Conservation (phyloP, 2,797 vertebrate genomes). For the Sciaenops ocellatus region DNA sequence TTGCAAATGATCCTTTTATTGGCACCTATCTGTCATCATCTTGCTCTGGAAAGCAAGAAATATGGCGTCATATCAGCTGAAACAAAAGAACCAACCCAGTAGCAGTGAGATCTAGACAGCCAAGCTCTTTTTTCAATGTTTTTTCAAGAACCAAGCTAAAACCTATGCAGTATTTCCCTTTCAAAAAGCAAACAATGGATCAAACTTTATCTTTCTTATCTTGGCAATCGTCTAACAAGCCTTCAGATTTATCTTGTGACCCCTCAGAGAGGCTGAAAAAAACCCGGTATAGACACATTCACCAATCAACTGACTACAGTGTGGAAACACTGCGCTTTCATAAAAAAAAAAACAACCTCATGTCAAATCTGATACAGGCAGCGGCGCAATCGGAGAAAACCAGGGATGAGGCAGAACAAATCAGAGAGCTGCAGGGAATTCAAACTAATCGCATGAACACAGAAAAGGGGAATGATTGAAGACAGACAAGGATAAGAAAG, state of each 20-base stretch:
- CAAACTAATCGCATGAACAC: slow-evolving; percentile 42
- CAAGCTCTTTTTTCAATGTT: too few species aligned
- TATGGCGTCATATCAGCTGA: neutral
- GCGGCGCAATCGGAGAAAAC: slow-evolving; percentile 8
- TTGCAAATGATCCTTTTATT: neutral
- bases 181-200: too few species aligned
- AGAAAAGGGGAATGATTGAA: slow-evolving; percentile 38
- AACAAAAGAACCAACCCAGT: neutral
- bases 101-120: too few species aligned
- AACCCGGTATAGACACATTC: neutral
- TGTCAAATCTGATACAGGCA: neutral
- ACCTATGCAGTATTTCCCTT: too few species aligned
- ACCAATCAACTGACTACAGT: neutral
- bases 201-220: neutral
- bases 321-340: neutral
- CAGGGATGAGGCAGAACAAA: slow-evolving; percentile 44
- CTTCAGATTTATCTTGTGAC: neutral
- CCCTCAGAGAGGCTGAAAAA: too few species aligned
- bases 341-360: neutral
- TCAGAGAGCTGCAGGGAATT: slow-evolving; percentile 41
- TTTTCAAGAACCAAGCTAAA: too few species aligned
- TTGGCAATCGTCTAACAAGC: neutral
- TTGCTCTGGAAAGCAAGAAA: neutral
- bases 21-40: neutral
- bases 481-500: slow-evolving; percentile 35